These are phyloP conservation scores for Aporophyla lueneburgensis DNA, from an alignment of 2,888 invertebrate genomes.

Conservation along the genomic window DNA sequence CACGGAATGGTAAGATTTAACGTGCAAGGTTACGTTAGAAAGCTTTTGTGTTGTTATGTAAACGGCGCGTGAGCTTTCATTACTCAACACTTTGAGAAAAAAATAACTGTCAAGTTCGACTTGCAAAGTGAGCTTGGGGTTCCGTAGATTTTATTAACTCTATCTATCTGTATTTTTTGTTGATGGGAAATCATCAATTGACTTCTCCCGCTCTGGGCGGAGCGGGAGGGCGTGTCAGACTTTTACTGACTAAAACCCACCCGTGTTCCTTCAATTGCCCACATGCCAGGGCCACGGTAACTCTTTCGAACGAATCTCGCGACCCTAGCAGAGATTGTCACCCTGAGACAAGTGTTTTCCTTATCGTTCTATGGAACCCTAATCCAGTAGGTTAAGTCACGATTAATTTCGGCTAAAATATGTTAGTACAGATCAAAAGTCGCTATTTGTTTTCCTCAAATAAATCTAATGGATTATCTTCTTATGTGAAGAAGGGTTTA, in stretches of 20 bases:
- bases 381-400: slow-evolving; percentile 2
- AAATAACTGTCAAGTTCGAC: slow-evolving; percentile 8
- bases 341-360: neutral
- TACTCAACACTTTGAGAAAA: slow-evolving; percentile 30
- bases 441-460: slow-evolving; percentile 7
- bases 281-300: too few relatives aligned
- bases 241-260: too few relatives aligned
- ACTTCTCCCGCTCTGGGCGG: too few relatives aligned
- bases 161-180: too few relatives aligned
- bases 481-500: neutral
- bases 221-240: too few relatives aligned
- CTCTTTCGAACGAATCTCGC: too few relatives aligned
- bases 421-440: slow-evolving; percentile 18
- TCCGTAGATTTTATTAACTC: slow-evolving; percentile 33
- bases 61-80: slow-evolving; percentile 64
- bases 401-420: slow-evolving; percentile 34
- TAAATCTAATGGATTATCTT: neutral
- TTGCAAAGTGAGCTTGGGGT: neutral
- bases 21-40: slow-evolving; percentile 76
- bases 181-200: too few relatives aligned
- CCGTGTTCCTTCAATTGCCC: too few relatives aligned
- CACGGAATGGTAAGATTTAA: slow-evolving; percentile 66
- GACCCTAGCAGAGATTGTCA: too few relatives aligned
- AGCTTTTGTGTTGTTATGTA: slow-evolving; percentile 69
- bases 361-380: neutral